phyloP scores from a whole-genome alignment of 1,140 invertebrate genomes.

The Orchestia grillus region DNA sequence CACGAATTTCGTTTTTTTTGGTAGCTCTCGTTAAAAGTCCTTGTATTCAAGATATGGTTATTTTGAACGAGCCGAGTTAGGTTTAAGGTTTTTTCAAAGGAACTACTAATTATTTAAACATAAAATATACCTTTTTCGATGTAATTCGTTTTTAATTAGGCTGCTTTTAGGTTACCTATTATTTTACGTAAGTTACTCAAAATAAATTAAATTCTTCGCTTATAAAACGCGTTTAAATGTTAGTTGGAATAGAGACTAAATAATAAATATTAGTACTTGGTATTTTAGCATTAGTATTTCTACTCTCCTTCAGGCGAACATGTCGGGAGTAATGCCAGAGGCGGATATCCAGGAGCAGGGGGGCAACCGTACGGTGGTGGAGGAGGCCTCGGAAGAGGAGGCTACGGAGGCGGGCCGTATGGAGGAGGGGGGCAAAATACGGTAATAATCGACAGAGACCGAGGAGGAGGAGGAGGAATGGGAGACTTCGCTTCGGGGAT shows the following conservation, averaged over 20 bases:
- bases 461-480: slow-evolving; percentile 35
- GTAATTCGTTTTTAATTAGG: no score
- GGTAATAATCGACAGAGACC: slow-evolving; percentile 29
- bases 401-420: not conserved
- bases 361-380: not conserved
- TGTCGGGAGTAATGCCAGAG: not conserved
- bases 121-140: no score
- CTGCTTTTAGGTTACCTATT: no score
- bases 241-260: not conserved
- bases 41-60: no score
- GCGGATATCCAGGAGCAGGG: not conserved
- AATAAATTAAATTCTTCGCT: not conserved
- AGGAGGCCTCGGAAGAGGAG: not conserved
- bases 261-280: not conserved
- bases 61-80: no score
- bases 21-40: no score
- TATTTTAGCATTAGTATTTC: not conserved
- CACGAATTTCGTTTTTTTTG: no score
- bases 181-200: no score
- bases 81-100: no score
- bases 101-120: no score
- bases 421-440: slow-evolving; percentile 32
- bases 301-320: not conserved
- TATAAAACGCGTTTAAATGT: not conserved
- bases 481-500: slow-evolving; percentile 41